Evolutionary conservation across 2,888 invertebrate species (phyloP).

Genomic region (Noctua janthina): DNA sequence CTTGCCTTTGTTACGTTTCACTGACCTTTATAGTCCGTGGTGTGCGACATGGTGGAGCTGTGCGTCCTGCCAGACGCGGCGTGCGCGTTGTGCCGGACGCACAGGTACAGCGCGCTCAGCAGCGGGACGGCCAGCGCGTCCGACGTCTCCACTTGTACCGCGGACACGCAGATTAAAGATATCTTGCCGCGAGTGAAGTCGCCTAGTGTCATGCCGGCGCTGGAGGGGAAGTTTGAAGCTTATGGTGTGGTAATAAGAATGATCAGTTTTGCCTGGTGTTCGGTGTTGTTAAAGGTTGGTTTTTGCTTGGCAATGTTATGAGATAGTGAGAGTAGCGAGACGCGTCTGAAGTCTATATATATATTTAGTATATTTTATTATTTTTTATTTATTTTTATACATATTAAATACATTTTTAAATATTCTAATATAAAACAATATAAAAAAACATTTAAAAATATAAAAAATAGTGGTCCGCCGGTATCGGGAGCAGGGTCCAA

Average conservation of each 20-base stretch:
- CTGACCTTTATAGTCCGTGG: conserved; percentile 78
- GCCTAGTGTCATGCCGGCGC: conserved; percentile 84
- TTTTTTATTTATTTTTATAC: too few species aligned
- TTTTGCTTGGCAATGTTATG: background rate
- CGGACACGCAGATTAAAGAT: conserved; percentile 84
- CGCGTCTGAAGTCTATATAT: conserved; percentile 73
- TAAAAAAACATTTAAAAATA: too few species aligned
- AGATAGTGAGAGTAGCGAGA: background rate
- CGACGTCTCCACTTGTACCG: conserved; percentile 84
- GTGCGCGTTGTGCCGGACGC: conserved; percentile 84
- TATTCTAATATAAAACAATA: too few species aligned
- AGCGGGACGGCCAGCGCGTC: conserved; percentile 86
- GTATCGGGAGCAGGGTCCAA: too few species aligned
- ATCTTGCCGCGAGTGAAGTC: conserved; percentile 81
- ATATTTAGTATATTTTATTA: too few species aligned
- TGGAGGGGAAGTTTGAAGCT: conserved; percentile 54
- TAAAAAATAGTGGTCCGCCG: too few species aligned
- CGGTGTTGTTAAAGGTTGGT: background rate
- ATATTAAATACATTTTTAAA: too few species aligned
- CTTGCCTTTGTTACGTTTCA: background rate
- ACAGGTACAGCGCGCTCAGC: conserved; percentile 85
- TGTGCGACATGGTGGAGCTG: conserved; percentile 69
- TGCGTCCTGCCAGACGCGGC: conserved; percentile 50
- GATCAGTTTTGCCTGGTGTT: background rate
- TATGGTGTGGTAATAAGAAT: background rate